Base-by-base conservation (phyloP, 2,888 invertebrate genomes). In the Pseudococcus longispinus region DNA sequence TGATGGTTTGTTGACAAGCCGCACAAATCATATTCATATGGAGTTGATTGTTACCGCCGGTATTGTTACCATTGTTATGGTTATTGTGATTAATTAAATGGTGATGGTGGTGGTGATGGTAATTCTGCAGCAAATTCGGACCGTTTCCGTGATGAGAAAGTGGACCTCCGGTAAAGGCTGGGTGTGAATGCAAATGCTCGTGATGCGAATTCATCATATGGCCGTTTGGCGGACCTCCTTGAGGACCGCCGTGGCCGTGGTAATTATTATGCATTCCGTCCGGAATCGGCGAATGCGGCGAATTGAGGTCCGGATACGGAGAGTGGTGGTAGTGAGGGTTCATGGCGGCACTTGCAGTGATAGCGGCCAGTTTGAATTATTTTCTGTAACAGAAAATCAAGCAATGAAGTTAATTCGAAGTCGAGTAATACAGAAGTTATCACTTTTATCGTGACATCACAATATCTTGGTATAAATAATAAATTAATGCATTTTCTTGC, bases 311-410 rank as follows among this genome's bases (percentile, higher is more conserved):
- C 92, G 94, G 93, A 92, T 94, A 93, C 92, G 95, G 95, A 92
- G 95, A 94, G 93, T 95, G 95, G 93, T 95, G 95, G 93, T 95
- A 96, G 92, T 95, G 95, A 93, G 96, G 95, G 94, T 96, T 96
- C 96, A 96, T 96, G 92, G 95, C 95, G 92, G 91, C 94, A 92
- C 92, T 95, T 94, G 94, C 95, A 37, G 87, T 87, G 42, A 87
- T 87, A 87, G 87, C 95, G 93, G 95, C 95, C 95, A 95, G 95
- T 93, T 95, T 95, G 95, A 93, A 93, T 90, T 93, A 74, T 80
- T 84, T 87, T 60, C 84, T 87, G 84, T 9, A 82, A 80, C 80
- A 60, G 20, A 23, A 23, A 46, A 85, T 23, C 11, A 55, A 29
- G 65, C 15, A 84, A 32, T 60, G 20, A 15, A 23, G 32, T 65